phyloP scores from a whole-genome alignment of 2,888 invertebrate genomes.

The Phytoseiulus persimilis region DNA sequence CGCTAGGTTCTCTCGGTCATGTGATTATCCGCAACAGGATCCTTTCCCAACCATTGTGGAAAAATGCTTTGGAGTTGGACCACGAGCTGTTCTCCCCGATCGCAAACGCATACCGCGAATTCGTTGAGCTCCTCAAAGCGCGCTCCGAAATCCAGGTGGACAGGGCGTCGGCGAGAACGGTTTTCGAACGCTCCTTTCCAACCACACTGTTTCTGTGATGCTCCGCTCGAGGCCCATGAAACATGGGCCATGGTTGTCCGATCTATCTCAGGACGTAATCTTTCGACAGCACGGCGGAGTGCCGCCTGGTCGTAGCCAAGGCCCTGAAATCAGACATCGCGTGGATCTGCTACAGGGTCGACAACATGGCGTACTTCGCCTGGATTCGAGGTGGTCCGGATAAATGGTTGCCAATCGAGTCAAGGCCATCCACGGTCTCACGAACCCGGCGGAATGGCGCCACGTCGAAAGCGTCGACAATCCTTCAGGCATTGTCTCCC shows the following conservation, averaged over 20 bases:
- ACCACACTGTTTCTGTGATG: not conserved
- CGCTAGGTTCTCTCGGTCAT: not conserved
- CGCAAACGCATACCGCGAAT: not conserved
- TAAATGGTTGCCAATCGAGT: not conserved
- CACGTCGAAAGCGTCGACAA: not conserved
- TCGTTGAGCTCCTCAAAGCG: not conserved
- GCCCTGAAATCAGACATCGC: not conserved
- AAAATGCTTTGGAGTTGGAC: not conserved
- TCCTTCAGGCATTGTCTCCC: not conserved
- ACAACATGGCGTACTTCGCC: not conserved
- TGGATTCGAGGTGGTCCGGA: constrained; percentile 1
- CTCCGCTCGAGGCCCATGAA: not conserved
- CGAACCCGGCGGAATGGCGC: not conserved
- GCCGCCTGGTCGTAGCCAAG: not conserved
- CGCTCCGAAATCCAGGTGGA: not conserved
- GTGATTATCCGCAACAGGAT: not conserved
- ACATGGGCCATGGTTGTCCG: too few species aligned
- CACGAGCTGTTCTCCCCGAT: not conserved
- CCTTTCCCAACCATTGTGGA: not conserved
- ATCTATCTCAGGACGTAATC: not conserved
- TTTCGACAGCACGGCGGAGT: not conserved
- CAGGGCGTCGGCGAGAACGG: not conserved
- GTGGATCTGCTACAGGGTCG: not conserved
- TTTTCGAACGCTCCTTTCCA: not conserved
- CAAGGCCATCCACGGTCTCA: not conserved